Conservation (phyloP, 2,888 invertebrate genomes). For the Chironomus riparius region DNA sequence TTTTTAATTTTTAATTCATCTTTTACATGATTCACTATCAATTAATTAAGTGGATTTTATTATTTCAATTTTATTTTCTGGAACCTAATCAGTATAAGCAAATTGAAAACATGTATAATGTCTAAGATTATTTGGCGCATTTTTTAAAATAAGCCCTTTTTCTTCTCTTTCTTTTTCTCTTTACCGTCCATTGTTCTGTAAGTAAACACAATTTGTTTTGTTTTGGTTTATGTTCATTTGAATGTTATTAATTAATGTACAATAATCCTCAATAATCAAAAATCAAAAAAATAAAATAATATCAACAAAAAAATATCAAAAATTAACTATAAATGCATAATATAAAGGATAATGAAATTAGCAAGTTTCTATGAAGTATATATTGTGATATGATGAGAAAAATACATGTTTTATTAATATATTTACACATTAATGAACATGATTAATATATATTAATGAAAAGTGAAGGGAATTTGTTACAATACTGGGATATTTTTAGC, state of each 20-base stretch:
- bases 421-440: background rate
- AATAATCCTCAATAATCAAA: too few species aligned
- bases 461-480: background rate
- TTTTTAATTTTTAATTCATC: background rate
- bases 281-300: too few species aligned
- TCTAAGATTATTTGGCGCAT: background rate
- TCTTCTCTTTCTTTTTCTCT: conserved; percentile 82
- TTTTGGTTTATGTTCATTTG: background rate
- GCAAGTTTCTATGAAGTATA: too few species aligned
- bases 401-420: background rate
- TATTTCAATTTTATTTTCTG: too few species aligned
- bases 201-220: conserved; percentile 34
- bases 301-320: too few species aligned
- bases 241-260: too few species aligned
- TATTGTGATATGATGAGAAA: too few species aligned
- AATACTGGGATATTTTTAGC: conserved; percentile 22
- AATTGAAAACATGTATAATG: too few species aligned
- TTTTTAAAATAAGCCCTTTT: conserved; percentile 82
- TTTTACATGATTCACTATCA: background rate
- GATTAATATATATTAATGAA: too few species aligned
- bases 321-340: too few species aligned
- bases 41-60: background rate
- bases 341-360: too few species aligned
- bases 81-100: too few species aligned
- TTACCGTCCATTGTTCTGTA: conserved; percentile 74